These are phyloP conservation scores for Oreortyx pictus DNA, from an alignment of 2,797 vertebrate genomes.

Conservation along the genomic window DNA sequence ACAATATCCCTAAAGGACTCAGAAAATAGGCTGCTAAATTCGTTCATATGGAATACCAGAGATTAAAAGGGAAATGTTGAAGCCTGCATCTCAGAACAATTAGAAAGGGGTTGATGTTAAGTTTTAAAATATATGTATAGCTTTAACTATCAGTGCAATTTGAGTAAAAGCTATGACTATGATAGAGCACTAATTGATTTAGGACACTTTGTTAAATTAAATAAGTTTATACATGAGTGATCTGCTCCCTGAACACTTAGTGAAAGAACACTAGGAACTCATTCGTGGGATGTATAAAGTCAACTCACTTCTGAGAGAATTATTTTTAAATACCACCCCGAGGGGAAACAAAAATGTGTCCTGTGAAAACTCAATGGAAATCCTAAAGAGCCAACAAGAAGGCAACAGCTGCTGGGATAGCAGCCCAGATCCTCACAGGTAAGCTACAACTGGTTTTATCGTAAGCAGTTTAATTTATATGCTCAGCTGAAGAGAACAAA, in stretches of 20 bases:
- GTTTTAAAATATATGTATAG: neutral
- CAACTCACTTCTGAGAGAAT: neutral
- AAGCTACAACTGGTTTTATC: neutral
- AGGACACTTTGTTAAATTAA: neutral
- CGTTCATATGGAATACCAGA: neutral
- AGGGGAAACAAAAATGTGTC: neutral
- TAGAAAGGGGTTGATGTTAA: neutral
- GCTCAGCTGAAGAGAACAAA: neutral
- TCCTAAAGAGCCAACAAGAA: neutral
- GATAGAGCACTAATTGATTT: accelerated
- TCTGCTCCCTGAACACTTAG: neutral
- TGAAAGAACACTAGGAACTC: neutral
- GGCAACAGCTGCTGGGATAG: neutral
- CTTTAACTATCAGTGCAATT: neutral
- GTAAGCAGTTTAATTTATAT: accelerated
- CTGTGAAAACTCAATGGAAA: neutral
- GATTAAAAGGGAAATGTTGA: constrained; percentile 41
- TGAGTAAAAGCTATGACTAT: neutral
- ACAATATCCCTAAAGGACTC: constrained; percentile 44
- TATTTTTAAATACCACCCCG: neutral
- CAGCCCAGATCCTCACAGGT: neutral
- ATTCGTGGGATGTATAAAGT: neutral
- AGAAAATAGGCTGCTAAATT: constrained; percentile 52
- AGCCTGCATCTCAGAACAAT: neutral
- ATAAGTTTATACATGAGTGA: neutral